A percentile compares a stretch with the other conserved stretches of the same genome.
These are phyloP conservation scores for Sylvilagus bachmani DNA, from an alignment of 2,113 vertebrate genomes.

Conservation along the genomic window DNA sequence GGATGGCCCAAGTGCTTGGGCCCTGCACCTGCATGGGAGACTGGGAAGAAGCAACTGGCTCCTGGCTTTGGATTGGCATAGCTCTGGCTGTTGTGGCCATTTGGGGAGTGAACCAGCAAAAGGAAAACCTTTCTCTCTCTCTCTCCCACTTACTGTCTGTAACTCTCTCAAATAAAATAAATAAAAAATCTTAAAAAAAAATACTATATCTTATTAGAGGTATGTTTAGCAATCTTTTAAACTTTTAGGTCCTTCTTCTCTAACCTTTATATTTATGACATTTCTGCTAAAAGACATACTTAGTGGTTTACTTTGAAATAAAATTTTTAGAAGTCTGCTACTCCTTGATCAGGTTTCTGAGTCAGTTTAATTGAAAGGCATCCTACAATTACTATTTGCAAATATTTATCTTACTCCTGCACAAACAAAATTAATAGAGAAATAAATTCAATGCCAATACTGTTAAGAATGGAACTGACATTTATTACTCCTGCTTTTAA, in stretches of 20 bases:
- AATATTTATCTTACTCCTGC: constrained; percentile 3
- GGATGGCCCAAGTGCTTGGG: too few species aligned
- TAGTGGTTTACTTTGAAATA: not conserved
- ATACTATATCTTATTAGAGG: not conserved
- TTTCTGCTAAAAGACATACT: not conserved
- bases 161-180: too few species aligned
- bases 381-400: constrained; percentile 21
- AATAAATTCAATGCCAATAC: not conserved
- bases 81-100: too few species aligned
- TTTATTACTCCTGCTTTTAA: not conserved
- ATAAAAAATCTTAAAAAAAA: not conserved
- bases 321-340: not conserved
- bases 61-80: too few species aligned
- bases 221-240: not conserved
- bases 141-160: too few species aligned
- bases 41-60: too few species aligned
- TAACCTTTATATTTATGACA: not conserved
- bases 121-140: too few species aligned
- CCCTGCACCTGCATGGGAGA: too few species aligned
- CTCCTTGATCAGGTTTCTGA: constrained; percentile 24
- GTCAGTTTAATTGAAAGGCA: constrained; percentile 15
- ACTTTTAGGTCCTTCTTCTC: constrained; percentile 41
- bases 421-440: not conserved
- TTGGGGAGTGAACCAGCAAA: too few species aligned
- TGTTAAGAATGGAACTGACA: not conserved